Evolutionary conservation across 2,797 vertebrate genomes (phyloP).

Genomic region (Rhynchotus rufescens): DNA sequence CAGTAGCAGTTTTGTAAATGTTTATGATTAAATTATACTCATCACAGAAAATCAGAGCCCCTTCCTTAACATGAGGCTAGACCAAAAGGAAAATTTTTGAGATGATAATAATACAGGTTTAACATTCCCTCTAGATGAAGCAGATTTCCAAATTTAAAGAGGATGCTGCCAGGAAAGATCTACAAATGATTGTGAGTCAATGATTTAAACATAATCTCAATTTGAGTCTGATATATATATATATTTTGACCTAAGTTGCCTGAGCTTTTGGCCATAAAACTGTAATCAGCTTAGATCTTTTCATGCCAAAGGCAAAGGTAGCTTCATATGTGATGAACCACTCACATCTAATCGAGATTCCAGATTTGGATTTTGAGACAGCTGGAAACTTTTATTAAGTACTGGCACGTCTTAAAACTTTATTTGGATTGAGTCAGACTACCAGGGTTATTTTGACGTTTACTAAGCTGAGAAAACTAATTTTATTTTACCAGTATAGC

Average conservation of each 20-base stretch:
- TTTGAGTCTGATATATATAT: neutral
- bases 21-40: neutral
- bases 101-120: constrained; percentile 1
- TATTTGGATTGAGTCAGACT: constrained; percentile 33
- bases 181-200: neutral
- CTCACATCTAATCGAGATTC: constrained; percentile 31
- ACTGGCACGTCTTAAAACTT: constrained; percentile 60
- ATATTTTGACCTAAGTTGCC: neutral
- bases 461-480: neutral
- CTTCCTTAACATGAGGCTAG: neutral
- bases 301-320: constrained; percentile 30
- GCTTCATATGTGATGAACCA: constrained; percentile 17
- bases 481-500: neutral
- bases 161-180: constrained; percentile 19
- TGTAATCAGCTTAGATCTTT: neutral
- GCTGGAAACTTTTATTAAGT: constrained; percentile 72
- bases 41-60: neutral
- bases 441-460: neutral
- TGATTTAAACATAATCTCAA: neutral
- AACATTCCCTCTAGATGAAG: neutral
- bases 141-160: constrained; percentile 20
- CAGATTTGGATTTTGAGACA: constrained; percentile 56
- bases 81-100: constrained; percentile 16
- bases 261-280: neutral
- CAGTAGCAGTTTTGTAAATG: neutral